Percentiles rank a stretch among this genome's conserved stretches.
Evolutionary conservation across 2,113 vertebrate species (phyloP).

Genomic region (Empidonax alnorum): DNA sequence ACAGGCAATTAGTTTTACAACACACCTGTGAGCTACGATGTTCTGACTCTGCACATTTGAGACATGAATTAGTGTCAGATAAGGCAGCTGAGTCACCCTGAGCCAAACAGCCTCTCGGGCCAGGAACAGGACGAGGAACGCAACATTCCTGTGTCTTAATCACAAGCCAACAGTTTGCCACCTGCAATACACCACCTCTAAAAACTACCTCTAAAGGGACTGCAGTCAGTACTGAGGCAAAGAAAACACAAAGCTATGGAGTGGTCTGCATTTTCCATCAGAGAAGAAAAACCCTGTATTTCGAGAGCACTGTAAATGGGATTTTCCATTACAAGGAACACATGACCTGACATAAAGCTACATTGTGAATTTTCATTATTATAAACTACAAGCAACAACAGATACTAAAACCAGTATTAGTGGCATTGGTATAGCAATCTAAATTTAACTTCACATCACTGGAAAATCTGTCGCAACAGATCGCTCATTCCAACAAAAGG

Average conservation of each 20-base stretch:
- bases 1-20: not conserved
- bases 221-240: not conserved
- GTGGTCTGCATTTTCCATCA: not conserved
- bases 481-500: constrained; percentile 21
- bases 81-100: not conserved
- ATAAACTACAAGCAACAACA: not conserved
- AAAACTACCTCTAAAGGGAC: not conserved
- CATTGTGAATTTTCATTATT: not conserved
- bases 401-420: not conserved
- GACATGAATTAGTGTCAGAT: not conserved
- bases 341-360: not conserved
- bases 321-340: not conserved
- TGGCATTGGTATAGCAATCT: not conserved
- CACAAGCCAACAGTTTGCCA: not conserved
- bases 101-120: not conserved
- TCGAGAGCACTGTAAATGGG: not conserved
- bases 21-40: not conserved
- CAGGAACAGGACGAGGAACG: not conserved
- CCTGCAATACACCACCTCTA: not conserved
- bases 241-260: not conserved
- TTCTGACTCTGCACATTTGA: not conserved
- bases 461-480: constrained; percentile 36
- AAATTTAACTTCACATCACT: not conserved
- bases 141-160: not conserved
- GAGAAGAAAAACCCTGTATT: not conserved